Conservation (phyloP, 2,888 invertebrate species). For the Piscicola geometra region DNA sequence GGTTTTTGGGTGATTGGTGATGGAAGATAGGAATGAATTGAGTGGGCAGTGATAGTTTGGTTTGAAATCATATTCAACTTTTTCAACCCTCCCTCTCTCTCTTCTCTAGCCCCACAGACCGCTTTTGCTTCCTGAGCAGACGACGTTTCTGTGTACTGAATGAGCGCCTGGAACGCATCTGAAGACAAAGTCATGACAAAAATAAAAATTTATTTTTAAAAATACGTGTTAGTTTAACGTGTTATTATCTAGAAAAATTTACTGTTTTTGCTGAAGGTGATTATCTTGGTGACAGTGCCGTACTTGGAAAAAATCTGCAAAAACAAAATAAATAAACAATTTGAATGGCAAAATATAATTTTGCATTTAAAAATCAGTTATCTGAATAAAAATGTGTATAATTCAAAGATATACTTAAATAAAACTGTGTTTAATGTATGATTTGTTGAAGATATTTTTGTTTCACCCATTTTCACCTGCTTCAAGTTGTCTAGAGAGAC, state of each 20-base stretch:
- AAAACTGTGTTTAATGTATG: not conserved
- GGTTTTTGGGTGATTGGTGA: not conserved
- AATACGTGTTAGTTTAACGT: slow-evolving; percentile 14
- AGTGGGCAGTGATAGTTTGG: too few relatives aligned
- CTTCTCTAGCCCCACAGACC: too few relatives aligned
- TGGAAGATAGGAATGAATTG: not conserved
- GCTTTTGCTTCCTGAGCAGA: slow-evolving; percentile 94
- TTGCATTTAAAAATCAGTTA: too few relatives aligned
- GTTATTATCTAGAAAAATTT: slow-evolving; percentile 62
- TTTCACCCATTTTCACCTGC: slow-evolving; percentile 60
- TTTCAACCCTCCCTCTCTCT: too few relatives aligned
- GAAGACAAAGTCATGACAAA: slow-evolving; percentile 52
- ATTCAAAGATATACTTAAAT: too few relatives aligned
- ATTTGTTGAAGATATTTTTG: not conserved
- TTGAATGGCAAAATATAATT: too few relatives aligned
- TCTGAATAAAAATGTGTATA: too few relatives aligned
- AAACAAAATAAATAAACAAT: slow-evolving; percentile 38
- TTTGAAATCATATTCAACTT: too few relatives aligned
- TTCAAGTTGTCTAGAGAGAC: slow-evolving; percentile 94
- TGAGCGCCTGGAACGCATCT: slow-evolving; percentile 96
- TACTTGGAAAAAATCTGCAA: slow-evolving; percentile 93
- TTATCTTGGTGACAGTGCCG: slow-evolving; percentile 97
- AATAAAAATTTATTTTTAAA: not conserved
- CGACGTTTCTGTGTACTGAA: slow-evolving; percentile 94
- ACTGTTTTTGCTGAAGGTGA: slow-evolving; percentile 99